These are phyloP conservation scores for Nephrocerus scutellatus DNA, from an alignment of 2,888 invertebrate genomes.

Conservation along the genomic window DNA sequence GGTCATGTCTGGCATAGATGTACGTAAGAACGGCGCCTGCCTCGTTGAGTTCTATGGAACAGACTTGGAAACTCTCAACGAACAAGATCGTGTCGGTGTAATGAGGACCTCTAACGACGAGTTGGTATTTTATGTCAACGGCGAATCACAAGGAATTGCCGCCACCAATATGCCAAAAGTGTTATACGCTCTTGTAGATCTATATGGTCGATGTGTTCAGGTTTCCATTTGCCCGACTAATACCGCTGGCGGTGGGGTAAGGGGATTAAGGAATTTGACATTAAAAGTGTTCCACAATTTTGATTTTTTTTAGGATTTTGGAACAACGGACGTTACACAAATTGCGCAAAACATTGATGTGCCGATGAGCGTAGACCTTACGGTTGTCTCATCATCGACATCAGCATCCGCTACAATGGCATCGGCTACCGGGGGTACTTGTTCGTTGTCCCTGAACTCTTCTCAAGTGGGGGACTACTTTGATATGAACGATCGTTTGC, in stretches of 20 bases:
- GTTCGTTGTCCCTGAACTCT: slow-evolving; percentile 2
- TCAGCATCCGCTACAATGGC: slow-evolving; percentile 18
- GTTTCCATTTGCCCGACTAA: slow-evolving; percentile 52
- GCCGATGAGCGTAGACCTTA: slow-evolving; percentile 42
- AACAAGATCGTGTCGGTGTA: slow-evolving; percentile 78
- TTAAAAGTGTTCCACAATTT: neutral
- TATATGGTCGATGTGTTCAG: slow-evolving; percentile 79
- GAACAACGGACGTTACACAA: slow-evolving; percentile 26
- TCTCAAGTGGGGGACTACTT: slow-evolving; percentile 32
- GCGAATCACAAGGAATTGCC: slow-evolving; percentile 80
- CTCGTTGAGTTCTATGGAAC: slow-evolving; percentile 77
- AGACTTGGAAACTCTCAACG: slow-evolving; percentile 73
- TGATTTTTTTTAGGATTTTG: slow-evolving; percentile 24
- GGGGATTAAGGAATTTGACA: too few species aligned
- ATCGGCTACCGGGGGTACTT: neutral
- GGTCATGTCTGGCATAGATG: slow-evolving; percentile 84
- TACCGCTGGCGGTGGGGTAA: slow-evolving; percentile 26
- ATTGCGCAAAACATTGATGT: slow-evolving; percentile 43
- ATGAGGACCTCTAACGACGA: slow-evolving; percentile 75
- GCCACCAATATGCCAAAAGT: slow-evolving; percentile 65
- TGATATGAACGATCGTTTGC: slow-evolving; percentile 57
- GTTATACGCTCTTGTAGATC: slow-evolving; percentile 70
- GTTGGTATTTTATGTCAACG: slow-evolving; percentile 82
- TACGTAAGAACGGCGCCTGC: slow-evolving; percentile 77
- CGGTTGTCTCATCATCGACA: slow-evolving; percentile 26